Percentiles rank a stretch among this genome's conserved stretches.
phyloP scores from a whole-genome alignment of 1,140 invertebrate species.

The Heliconius himera region DNA sequence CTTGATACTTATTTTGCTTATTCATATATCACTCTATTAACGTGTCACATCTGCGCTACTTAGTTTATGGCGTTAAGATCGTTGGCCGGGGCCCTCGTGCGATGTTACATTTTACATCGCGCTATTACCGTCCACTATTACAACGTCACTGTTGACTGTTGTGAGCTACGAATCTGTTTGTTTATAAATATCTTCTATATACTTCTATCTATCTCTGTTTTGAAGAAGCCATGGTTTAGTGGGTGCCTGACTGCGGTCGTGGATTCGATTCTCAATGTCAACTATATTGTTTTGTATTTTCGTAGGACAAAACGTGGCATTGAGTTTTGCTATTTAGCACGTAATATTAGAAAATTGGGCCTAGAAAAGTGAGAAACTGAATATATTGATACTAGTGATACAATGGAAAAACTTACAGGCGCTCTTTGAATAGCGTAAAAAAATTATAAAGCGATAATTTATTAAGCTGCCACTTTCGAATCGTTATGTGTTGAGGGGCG shows the following conservation, averaged over 20 bases:
- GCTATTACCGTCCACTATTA: constrained; percentile 10
- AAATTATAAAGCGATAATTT: too few relatives aligned
- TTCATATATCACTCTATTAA: neutral
- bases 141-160: constrained; percentile 1
- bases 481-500: too few relatives aligned
- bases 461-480: too few relatives aligned
- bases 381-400: too few relatives aligned
- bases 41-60: constrained; percentile 17
- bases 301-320: too few relatives aligned
- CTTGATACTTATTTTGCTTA: neutral
- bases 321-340: too few relatives aligned
- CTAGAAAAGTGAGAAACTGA: too few relatives aligned
- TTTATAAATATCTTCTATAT: constrained; percentile 8
- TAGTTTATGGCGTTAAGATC: constrained; percentile 36
- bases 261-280: neutral
- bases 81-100: constrained; percentile 42
- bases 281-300: too few relatives aligned
- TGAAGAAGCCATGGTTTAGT: neutral
- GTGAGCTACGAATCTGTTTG: neutral
- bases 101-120: constrained; percentile 14
- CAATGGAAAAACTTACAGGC: neutral
- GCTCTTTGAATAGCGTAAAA: neutral
- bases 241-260: neutral
- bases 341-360: too few relatives aligned
- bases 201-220: neutral